Percentiles rank a stretch among this genome's conserved stretches.
Conservation (phyloP, 2,888 invertebrate species). For the Pristionchus maxplancki region DNA sequence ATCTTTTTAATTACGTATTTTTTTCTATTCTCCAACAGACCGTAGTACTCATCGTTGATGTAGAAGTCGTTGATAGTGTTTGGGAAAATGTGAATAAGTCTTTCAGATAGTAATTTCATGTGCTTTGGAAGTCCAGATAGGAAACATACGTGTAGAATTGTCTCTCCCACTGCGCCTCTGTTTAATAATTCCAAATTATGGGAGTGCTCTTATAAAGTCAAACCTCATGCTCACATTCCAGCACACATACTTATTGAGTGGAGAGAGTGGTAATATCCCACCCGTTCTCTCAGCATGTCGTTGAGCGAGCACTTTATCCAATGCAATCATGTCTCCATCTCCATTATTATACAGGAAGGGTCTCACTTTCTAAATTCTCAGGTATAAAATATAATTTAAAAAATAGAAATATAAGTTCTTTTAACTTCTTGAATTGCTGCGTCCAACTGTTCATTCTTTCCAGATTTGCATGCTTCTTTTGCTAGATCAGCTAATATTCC, state of each 20-base stretch:
- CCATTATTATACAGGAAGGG: constrained; percentile 73
- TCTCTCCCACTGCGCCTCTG: constrained; percentile 93
- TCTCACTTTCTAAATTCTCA: constrained; percentile 64
- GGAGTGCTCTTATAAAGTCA: neutral
- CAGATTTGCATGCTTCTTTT: constrained; percentile 65
- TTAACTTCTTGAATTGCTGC: constrained; percentile 63
- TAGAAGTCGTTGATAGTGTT: constrained; percentile 85
- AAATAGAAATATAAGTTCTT: too few relatives aligned
- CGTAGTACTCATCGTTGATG: constrained; percentile 74
- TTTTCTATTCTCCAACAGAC: constrained; percentile 37
- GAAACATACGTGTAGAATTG: constrained; percentile 90
- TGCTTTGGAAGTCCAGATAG: constrained; percentile 70
- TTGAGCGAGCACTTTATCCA: constrained; percentile 64
- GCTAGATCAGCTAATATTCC: constrained; percentile 69
- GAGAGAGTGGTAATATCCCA: constrained; percentile 53
- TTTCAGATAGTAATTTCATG: constrained; percentile 86
- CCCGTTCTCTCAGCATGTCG: constrained; percentile 72
- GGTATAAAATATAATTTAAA: neutral
- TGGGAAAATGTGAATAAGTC: constrained; percentile 93
- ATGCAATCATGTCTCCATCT: constrained; percentile 67
- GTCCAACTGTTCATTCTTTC: constrained; percentile 63
- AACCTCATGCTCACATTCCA: constrained; percentile 63
- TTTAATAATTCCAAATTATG: neutral
- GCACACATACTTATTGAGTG: constrained; percentile 69
- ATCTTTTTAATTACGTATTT: neutral